Percentiles rank a stretch among this genome's conserved stretches.
Evolutionary conservation across 2,797 vertebrate species (phyloP).

Genomic region (Xiphophorus birchmanni): DNA sequence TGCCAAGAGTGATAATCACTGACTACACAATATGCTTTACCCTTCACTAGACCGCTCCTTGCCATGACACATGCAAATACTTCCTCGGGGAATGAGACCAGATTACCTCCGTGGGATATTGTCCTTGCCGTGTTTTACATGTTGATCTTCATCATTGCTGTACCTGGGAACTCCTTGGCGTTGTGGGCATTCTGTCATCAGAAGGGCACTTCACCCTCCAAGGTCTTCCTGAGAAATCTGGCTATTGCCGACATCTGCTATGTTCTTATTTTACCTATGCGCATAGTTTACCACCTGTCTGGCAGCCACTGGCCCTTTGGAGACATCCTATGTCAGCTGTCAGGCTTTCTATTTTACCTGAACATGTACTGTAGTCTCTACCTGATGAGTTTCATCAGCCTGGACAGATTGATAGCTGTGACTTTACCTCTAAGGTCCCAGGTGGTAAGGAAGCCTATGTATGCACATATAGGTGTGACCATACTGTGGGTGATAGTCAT

Average conservation of each 20-base stretch:
- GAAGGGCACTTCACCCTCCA: conserved; percentile 57
- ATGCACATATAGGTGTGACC: conserved; percentile 63
- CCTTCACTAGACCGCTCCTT: conserved; percentile 39
- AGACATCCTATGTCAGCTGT: conserved; percentile 63
- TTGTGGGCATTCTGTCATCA: conserved; percentile 77
- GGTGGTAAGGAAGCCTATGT: conserved; percentile 59
- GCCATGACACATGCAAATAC: conserved; percentile 56
- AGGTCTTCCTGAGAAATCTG: conserved; percentile 77
- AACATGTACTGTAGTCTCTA: conserved; percentile 84
- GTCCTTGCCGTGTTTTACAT: conserved; percentile 74
- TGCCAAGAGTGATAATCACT: conserved; percentile 31
- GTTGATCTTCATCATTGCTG: conserved; percentile 74
- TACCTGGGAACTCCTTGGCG: conserved; percentile 77
- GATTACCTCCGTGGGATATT: conserved; percentile 46
- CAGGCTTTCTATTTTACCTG: conserved; percentile 80
- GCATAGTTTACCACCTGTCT: conserved; percentile 77
- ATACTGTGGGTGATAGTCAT: conserved; percentile 71
- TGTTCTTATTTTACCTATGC: conserved; percentile 77
- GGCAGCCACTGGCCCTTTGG: conserved; percentile 75
- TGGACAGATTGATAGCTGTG: conserved; percentile 78
- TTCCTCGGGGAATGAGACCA: conserved; percentile 29
- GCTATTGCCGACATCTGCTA: conserved; percentile 79
- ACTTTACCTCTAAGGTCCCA: conserved; percentile 64
- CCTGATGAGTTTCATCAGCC: conserved; percentile 79
- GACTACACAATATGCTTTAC: conserved; percentile 10